Evolutionary conservation across 2,888 invertebrate genomes (phyloP), one percentile per base, ranked within the genome.

Genomic region (Parnassius orleans): DNA sequence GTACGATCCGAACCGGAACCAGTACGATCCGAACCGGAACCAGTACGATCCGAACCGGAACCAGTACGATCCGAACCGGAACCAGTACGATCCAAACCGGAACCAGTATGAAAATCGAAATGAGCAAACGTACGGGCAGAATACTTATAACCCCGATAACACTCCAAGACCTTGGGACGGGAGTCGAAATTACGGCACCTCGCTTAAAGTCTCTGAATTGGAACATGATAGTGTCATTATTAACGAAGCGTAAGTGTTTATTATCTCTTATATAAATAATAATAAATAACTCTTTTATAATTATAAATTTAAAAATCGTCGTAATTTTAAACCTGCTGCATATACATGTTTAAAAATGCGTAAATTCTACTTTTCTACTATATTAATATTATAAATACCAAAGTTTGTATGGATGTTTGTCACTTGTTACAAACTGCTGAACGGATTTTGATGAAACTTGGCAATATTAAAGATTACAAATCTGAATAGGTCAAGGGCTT

Each of bases 221-320:
- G 92, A 92, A 62, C 82, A 88, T 69, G 91, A 91, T 42, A 93
- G 87, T 75, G 81, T 93, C 53, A 92, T 93, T 50, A 92, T 93
- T 52, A 90, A 89, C 80, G 92, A 93, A 77, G 92, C 93, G 93
- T 93, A 79, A 92, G 93, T 90, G 69, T 57, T 54, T 42, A 10
- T 2, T 19, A 44, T 46, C 1, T 56, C 62, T 47, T 55, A 19
- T 12, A 53, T 33, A 33, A 33, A 33, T 24, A 24, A 24, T 24
- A 24, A 24, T 24, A 24, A 24, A 24, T 24, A 24, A 24, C 24
- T 5, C 24, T 24, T 24, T 24, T 24, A 24, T 24, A 3, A 24
- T 24, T 24, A 24, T 24, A 24, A 33, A 33, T 33, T 33, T 33
- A 7, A 33, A 33, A 33, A 5, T 33, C 33, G 24, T 24, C 7